Base-by-base conservation (phyloP, 2,888 invertebrate species). In the Rhaphigaster nebulosa region DNA sequence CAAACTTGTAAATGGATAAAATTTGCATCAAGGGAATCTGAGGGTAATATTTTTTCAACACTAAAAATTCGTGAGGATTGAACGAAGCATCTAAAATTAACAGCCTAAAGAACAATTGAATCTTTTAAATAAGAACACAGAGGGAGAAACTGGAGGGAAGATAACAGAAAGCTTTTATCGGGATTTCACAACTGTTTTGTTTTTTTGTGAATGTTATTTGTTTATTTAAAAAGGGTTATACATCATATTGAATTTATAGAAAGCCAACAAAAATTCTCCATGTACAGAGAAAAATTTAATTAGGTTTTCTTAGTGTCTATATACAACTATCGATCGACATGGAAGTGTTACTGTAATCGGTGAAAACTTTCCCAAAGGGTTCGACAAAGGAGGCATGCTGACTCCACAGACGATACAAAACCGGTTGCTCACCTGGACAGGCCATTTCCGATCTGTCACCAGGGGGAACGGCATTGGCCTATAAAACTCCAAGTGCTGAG, bases 401-500 rank as follows among this genome's bases (percentile, higher is more conserved):
- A 76, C 70, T 76, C 34, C 20, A 23, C 70, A 65, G 29, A 29
- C n/a, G 18, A 34, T 8, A 76, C 34, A 76, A 65, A 76, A 76
- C 70, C 70, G 70, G 38, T 76, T 38, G 38, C 12, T 5, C 70
- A 76, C 38, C 20, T 38, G 70, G 70, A 38, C 70, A 76, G 26
- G 34, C 45, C 45, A 84, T 84, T 84, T 50, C 84, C 84, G 45
- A 50, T 84, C 84, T 45, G 84, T 50, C 84, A 84, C 84, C 45
- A 5, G 84, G 80, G 12, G 10, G 5, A 41, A 45, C 80, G 38
- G 45, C 15, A 84, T 84, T 50, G 45, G 41, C 45, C 84, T 84
- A 41, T 45, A 84, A 84, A 84, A 45, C 84, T 50, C n/a, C 4
- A 84, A 84, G 84, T 84, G 84, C 84, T 84, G 84, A 84, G 45